Evolutionary conservation across 1,140 invertebrate species (phyloP).

Genomic region (Drosophila eugracilis): DNA sequence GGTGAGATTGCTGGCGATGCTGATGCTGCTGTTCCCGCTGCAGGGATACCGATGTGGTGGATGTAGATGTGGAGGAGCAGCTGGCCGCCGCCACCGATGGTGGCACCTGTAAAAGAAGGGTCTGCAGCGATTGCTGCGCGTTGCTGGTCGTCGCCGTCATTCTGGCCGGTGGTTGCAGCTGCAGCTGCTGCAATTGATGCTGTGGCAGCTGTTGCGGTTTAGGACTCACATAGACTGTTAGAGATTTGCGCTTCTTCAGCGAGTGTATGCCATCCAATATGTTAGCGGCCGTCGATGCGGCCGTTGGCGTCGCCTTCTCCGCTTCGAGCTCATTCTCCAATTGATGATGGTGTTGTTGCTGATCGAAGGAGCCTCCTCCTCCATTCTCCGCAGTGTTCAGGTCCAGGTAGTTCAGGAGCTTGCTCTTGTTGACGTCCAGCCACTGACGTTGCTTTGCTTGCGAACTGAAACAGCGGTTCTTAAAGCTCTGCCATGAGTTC

Average conservation of each 20-base stretch:
- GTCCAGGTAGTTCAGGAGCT: constrained; percentile 74
- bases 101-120: constrained; percentile 69
- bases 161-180: constrained; percentile 36
- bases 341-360: constrained; percentile 28
- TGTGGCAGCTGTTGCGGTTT: constrained; percentile 70
- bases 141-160: constrained; percentile 37
- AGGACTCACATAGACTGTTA: constrained; percentile 85
- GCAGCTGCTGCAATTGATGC: constrained; percentile 51
- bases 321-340: constrained; percentile 45
- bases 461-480: constrained; percentile 81
- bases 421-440: constrained; percentile 71
- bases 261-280: constrained; percentile 82
- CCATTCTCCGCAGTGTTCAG: constrained; percentile 68
- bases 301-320: constrained; percentile 40
- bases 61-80: constrained; percentile 22
- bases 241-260: constrained; percentile 83
- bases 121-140: constrained; percentile 56
- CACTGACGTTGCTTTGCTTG: constrained; percentile 81
- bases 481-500: constrained; percentile 85
- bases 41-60: constrained; percentile 27
- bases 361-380: constrained; percentile 28
- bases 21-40: constrained; percentile 42
- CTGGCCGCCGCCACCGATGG: constrained; percentile 39
- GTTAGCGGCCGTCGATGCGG: constrained; percentile 55
- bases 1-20: constrained; percentile 28